phyloP scores from a whole-genome alignment of 1,140 invertebrate species.

The Araneus ventricosus region DNA sequence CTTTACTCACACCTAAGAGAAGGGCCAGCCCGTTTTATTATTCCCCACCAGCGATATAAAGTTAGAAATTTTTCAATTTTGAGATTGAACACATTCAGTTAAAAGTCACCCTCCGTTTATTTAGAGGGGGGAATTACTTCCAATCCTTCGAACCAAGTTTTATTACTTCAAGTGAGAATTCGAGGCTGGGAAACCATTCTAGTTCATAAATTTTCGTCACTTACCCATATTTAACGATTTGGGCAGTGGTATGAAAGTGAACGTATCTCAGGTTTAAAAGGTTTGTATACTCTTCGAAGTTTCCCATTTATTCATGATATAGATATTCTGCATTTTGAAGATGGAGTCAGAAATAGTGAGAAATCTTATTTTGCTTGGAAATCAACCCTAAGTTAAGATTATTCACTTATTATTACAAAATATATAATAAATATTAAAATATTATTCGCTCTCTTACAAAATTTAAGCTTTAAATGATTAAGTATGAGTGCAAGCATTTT shows the following conservation, averaged over 20 bases:
- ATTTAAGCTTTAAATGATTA: too few species aligned
- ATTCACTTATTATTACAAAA: too few species aligned
- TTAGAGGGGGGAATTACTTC: neutral
- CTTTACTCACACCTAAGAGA: neutral
- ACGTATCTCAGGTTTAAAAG: too few species aligned
- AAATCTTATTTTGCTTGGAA: neutral
- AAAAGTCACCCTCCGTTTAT: neutral
- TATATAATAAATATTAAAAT: too few species aligned
- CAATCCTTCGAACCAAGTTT: neutral
- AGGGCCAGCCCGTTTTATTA: conserved; percentile 2
- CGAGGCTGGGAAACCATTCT: neutral
- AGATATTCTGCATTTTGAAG: neutral
- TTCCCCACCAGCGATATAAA: neutral
- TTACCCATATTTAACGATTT: neutral
- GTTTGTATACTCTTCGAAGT: neutral
- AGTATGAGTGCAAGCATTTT: too few species aligned
- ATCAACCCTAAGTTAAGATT: too few species aligned
- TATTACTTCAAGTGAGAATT: conserved; percentile 22
- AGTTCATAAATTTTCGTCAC: neutral
- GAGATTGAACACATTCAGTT: conserved; percentile 1
- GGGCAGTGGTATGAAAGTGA: neutral
- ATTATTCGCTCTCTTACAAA: too few species aligned
- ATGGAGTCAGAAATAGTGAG: neutral
- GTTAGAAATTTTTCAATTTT: neutral
- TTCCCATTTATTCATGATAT: neutral